Conservation (phyloP, 2,888 invertebrate genomes). For the Sinotaia quadrata region DNA sequence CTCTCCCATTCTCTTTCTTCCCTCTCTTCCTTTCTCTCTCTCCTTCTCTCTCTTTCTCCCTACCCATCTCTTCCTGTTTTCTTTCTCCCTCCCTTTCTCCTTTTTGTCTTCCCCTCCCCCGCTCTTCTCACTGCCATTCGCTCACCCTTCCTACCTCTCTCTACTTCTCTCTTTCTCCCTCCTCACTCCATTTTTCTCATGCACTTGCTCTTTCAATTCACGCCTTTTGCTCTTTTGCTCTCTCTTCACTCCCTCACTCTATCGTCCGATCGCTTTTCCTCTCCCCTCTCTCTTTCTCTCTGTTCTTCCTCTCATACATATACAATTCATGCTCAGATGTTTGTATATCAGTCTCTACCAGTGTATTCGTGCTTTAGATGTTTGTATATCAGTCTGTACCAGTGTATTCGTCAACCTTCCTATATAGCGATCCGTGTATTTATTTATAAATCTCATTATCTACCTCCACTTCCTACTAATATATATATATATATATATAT, state of each 20-base stretch:
- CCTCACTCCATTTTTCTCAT: not conserved
- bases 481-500: too few species aligned
- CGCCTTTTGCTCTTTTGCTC: not conserved
- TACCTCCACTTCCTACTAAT: too few species aligned
- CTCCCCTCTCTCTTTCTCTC: not conserved
- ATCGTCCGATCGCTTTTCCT: not conserved
- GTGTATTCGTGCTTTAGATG: too few species aligned
- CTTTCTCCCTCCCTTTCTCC: constrained; percentile 11
- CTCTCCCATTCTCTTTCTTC: not conserved
- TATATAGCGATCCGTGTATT: too few species aligned
- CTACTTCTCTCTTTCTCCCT: not conserved
- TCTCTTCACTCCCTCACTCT: not conserved
- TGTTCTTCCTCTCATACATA: constrained; percentile 1
- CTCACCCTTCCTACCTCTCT: not conserved
- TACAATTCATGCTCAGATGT: too few species aligned
- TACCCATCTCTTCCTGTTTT: too few species aligned
- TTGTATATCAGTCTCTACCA: too few species aligned
- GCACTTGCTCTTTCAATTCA: not conserved
- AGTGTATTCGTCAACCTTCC: too few species aligned
- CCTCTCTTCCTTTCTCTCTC: too few species aligned
- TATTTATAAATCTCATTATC: too few species aligned
- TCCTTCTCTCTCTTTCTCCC: too few species aligned
- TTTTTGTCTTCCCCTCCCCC: constrained; percentile 9
- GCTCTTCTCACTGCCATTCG: not conserved
- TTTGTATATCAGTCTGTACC: too few species aligned